Percentiles rank a stretch among this genome's conserved stretches.
These are phyloP conservation scores for Xiphophorus couchianus DNA, from an alignment of 2,113 vertebrate species.

Conservation along the genomic window DNA sequence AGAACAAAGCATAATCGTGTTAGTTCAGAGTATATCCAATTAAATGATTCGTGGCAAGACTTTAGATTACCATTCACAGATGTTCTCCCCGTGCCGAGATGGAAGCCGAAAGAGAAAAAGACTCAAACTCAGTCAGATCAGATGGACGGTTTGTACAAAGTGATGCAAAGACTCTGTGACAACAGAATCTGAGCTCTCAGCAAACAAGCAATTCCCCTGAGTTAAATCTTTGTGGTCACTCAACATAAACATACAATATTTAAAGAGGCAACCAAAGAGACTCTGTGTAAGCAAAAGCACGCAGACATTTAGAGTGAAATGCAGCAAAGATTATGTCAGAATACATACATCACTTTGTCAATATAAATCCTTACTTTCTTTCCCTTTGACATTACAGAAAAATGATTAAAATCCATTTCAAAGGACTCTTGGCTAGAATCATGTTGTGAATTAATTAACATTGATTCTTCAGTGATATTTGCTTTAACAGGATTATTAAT, in stretches of 20 bases:
- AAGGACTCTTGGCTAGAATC: neutral
- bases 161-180: constrained; percentile 39
- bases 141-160: constrained; percentile 1
- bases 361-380: too few species aligned
- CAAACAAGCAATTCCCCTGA: constrained; percentile 33
- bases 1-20: neutral
- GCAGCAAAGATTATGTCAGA: neutral
- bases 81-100: too few species aligned
- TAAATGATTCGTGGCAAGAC: neutral
- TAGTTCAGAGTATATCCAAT: neutral
- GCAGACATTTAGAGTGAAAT: neutral
- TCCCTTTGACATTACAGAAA: too few species aligned
- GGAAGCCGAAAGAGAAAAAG: too few species aligned
- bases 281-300: neutral
- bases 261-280: constrained; percentile 31
- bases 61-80: neutral
- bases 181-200: constrained; percentile 29
- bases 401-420: too few species aligned
- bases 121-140: too few species aligned
- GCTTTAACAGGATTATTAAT: neutral
- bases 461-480: neutral
- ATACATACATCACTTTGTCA: neutral
- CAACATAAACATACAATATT: constrained; percentile 27
- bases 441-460: neutral
- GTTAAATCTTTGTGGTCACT: constrained; percentile 14